These are phyloP conservation scores for Campoplex nolae DNA, from an alignment of 2,888 invertebrate species.

Conservation along the genomic window DNA sequence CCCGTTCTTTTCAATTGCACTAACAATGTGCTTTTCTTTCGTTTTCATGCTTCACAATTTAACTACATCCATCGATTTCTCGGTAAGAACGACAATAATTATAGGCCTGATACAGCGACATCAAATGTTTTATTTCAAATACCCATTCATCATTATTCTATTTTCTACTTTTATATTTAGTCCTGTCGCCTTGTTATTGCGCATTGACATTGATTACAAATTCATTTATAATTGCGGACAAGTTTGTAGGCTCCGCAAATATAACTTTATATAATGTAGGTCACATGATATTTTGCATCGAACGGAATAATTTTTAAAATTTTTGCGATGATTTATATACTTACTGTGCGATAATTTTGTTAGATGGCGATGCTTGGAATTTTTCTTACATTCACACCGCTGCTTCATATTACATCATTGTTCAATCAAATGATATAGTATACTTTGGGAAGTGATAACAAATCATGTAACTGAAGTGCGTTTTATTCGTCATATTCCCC, in stretches of 20 bases:
- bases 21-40: neutral
- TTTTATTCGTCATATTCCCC: conserved; percentile 22
- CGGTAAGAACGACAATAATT: conserved; percentile 4
- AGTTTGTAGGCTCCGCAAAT: neutral
- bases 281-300: neutral
- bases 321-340: neutral
- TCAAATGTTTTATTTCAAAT: neutral
- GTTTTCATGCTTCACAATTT: conserved; percentile 3
- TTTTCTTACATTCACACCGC: neutral
- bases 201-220: neutral
- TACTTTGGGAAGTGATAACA: neutral
- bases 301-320: neutral
- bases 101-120: conserved; percentile 3
- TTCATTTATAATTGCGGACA: neutral
- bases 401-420: neutral
- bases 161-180: neutral
- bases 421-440: neutral
- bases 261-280: neutral
- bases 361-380: neutral
- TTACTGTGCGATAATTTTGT: neutral
- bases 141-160: neutral
- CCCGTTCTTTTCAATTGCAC: conserved; percentile 48
- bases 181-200: too few relatives aligned
- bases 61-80: neutral
- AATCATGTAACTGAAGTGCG: neutral